A percentile compares a stretch with the other conserved stretches of the same genome.
Evolutionary conservation across 2,113 vertebrate species (phyloP).

Genomic region (Dryoscopus gambensis): DNA sequence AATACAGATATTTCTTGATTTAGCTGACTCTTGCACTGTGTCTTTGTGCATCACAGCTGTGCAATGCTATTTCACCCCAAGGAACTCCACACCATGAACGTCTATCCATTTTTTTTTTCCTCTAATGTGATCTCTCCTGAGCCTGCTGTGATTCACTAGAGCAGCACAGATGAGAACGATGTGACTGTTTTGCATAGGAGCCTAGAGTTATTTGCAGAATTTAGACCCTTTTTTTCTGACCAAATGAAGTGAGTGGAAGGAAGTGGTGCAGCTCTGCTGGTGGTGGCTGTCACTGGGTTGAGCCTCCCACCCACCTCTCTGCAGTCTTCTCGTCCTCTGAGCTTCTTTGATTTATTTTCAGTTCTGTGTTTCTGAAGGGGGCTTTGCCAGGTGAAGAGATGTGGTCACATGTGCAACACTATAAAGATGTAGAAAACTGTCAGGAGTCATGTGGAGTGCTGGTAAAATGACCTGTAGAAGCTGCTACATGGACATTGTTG

Average conservation of each 20-base stretch:
- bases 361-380: not conserved
- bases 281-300: not conserved
- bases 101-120: not conserved
- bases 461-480: not conserved
- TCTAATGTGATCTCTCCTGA: not conserved
- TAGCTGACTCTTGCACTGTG: not conserved
- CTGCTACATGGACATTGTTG: rapidly evolving
- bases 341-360: not conserved
- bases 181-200: not conserved
- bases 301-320: not conserved
- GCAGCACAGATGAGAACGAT: not conserved
- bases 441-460: not conserved
- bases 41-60: not conserved
- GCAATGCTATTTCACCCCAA: not conserved
- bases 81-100: not conserved
- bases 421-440: not conserved
- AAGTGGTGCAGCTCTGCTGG: not conserved
- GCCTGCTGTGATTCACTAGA: not conserved
- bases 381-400: not conserved
- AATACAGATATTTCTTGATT: not conserved
- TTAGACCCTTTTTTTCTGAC: not conserved
- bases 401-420: rapidly evolving
- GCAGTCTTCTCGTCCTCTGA: not conserved
- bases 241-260: not conserved
- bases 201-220: not conserved